These are phyloP conservation scores for Chironomus tepperi DNA, from an alignment of 1,140 invertebrate genomes.

Conservation along the genomic window DNA sequence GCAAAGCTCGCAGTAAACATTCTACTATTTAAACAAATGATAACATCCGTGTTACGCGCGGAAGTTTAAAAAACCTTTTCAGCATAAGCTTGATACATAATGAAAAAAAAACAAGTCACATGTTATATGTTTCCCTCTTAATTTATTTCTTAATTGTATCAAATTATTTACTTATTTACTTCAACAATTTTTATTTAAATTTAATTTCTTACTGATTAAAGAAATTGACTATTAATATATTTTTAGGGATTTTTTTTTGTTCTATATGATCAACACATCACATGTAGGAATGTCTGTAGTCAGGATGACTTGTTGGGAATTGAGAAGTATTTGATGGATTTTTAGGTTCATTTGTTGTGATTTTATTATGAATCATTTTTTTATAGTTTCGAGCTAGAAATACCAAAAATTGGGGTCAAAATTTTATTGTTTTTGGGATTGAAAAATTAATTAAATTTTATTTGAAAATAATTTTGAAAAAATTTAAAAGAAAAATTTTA, in stretches of 20 bases:
- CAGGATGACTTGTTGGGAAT: too few relatives aligned
- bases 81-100: slow-evolving; percentile 13
- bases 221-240: not conserved
- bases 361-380: too few relatives aligned
- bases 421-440: too few relatives aligned
- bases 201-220: not conserved
- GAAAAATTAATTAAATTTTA: too few relatives aligned
- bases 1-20: slow-evolving; percentile 6
- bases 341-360: too few relatives aligned
- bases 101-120: slow-evolving; percentile 10
- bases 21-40: not conserved
- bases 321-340: too few relatives aligned
- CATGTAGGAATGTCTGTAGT: too few relatives aligned
- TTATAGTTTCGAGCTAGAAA: too few relatives aligned
- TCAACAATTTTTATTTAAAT: not conserved
- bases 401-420: too few relatives aligned
- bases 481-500: too few relatives aligned
- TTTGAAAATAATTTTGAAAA: too few relatives aligned
- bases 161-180: not conserved
- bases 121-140: not conserved
- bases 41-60: too few relatives aligned
- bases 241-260: not conserved
- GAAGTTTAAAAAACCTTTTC: not conserved
- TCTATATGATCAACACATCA: not conserved
- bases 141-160: not conserved